These are phyloP conservation scores for Sebastes hubbsi DNA, from an alignment of 2,797 vertebrate genomes.

Conservation along the genomic window DNA sequence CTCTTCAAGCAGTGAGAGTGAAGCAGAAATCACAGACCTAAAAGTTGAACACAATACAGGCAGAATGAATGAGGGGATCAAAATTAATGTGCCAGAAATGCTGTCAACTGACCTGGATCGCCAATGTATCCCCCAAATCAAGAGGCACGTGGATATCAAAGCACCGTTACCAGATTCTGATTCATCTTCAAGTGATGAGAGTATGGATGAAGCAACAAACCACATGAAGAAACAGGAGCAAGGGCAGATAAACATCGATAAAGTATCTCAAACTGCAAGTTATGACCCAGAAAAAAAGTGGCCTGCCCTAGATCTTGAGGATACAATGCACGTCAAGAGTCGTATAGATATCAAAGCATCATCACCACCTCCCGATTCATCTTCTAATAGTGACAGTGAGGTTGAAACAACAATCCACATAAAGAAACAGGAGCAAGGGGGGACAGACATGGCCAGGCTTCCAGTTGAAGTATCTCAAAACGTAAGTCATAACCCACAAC, in stretches of 20 bases:
- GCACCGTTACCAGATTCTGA: neutral
- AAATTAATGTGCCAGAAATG: neutral
- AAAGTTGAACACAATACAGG: neutral
- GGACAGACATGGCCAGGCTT: too few species aligned
- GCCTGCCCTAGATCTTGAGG: neutral
- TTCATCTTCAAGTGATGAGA: slow-evolving; percentile 45
- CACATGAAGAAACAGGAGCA: neutral
- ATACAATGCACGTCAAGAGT: neutral
- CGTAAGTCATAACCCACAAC: too few species aligned
- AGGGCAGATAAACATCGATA: neutral
- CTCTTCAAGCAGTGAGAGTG: slow-evolving; percentile 51
- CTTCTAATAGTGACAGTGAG: slow-evolving; percentile 39
- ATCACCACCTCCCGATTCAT: neutral
- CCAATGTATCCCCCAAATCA: neutral
- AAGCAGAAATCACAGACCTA: slow-evolving; percentile 9
- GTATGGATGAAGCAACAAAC: slow-evolving; percentile 1
- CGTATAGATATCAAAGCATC: slow-evolving; percentile 25
- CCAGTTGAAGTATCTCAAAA: too few species aligned
- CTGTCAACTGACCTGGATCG: neutral
- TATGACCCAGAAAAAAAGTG: neutral
- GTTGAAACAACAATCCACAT: neutral
- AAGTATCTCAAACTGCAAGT: neutral
- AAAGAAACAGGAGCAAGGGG: too few species aligned
- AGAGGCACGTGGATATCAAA: slow-evolving; percentile 9
- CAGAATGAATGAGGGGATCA: neutral